Evolutionary conservation across 2,888 invertebrate species (phyloP).

Genomic region (Amaurobius ferox): DNA sequence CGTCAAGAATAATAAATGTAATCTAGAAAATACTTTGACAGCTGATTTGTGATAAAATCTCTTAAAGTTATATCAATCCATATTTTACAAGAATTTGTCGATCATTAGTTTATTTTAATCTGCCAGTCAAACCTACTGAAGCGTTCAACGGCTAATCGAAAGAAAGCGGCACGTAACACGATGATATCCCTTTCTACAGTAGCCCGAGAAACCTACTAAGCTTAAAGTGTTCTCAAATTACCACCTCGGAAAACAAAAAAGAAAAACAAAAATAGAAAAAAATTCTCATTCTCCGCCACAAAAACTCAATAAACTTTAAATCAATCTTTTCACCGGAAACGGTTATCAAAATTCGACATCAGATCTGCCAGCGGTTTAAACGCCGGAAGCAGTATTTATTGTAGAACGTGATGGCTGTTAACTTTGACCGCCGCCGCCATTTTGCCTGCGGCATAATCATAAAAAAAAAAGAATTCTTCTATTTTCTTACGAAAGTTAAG

Average conservation of each 20-base stretch:
- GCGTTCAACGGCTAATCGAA: background rate
- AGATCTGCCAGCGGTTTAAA: conserved; percentile 16
- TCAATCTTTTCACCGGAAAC: conserved; percentile 35
- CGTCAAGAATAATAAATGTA: too few relatives aligned
- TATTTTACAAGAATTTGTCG: too few relatives aligned
- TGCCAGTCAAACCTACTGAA: background rate
- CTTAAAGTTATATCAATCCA: too few relatives aligned
- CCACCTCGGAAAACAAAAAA: background rate
- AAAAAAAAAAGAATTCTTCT: background rate
- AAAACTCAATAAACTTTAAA: conserved; percentile 23
- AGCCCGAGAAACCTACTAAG: background rate
- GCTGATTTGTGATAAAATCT: too few relatives aligned
- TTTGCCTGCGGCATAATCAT: background rate
- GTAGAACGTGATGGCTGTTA: conserved; percentile 7
- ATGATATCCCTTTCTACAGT: background rate
- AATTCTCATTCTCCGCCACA: background rate
- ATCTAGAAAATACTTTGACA: too few relatives aligned
- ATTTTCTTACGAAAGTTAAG: background rate
- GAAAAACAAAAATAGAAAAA: background rate
- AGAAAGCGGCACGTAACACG: background rate
- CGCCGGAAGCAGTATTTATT: conserved; percentile 23
- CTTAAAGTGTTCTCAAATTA: background rate
- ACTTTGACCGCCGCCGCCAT: conserved; percentile 16
- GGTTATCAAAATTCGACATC: conserved; percentile 39
- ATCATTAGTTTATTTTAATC: too few relatives aligned